Base-by-base conservation (phyloP, 2,888 invertebrate species). In the Phanerotoma sp. region DNA sequence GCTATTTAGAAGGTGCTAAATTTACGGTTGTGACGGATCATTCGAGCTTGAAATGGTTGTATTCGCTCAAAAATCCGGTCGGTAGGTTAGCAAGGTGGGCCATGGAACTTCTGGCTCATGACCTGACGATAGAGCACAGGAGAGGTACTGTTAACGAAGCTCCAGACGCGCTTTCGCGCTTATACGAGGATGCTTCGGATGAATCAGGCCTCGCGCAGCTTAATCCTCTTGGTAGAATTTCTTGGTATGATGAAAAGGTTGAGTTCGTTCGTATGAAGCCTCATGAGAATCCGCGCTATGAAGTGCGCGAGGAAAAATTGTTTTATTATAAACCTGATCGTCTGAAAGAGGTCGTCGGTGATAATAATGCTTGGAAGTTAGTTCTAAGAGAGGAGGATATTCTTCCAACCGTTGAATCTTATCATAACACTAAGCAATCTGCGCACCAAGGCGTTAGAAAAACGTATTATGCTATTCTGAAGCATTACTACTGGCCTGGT, bases 1-100 rank as follows among this genome's bases (percentile, higher is more conserved):
- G 50, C 0, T 63, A 62, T 21, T 25, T 62, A 0, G 50, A 58
- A 16, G 52, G 55, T 0, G 51, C 55, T 2, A 11, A 10, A 3
- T 62, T 66, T 13, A 62, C 58, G 0, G 65, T 67, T 0, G 40
- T 60, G 4, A 67, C 66, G 0, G 65, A 69, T 11, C 57, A 62
- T 9, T 48, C 30, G 1, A 56, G 57, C 4, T 10, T 63, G 2
- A 33, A 42, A 1, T 58, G 62, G 58, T 22, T 62, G 2, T 28
- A 53, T 4, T 46, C 51, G 9, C 13, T 55, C 1, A 56, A 51
- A 25, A 49, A 60, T 11, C 56, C 52, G 1, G 38, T 20, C 11
- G 44, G 28, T 7, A 25, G 30, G 10, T 15, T 47, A 18, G 47
- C 47, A 1, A 20, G 47, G 13, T 22, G 33, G 47, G 47, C 47